Evolutionary conservation across 1,140 invertebrate species (phyloP).

Genomic region (Antheraea pernyi): DNA sequence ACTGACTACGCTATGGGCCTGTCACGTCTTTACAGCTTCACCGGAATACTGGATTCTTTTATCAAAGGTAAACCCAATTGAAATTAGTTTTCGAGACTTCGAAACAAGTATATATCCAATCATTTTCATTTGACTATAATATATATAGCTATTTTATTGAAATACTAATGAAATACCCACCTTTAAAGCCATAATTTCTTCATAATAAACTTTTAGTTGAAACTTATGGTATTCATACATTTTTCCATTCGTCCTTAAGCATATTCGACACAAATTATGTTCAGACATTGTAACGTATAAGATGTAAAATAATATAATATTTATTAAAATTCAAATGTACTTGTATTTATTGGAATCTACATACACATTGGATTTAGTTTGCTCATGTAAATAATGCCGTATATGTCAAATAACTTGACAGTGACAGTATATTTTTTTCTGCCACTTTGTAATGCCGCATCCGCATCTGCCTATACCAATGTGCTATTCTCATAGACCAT

Average conservation of each 20-base stretch:
- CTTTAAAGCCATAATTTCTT: conserved; percentile 52
- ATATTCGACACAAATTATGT: conserved; percentile 54
- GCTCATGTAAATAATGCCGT: no score
- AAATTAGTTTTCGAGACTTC: neutral
- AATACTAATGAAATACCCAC: conserved; percentile 27
- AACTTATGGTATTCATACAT: conserved; percentile 44
- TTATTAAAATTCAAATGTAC: neutral
- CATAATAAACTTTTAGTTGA: conserved; percentile 54
- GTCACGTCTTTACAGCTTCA: no score
- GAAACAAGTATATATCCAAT: neutral
- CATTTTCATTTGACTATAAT: neutral
- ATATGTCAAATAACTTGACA: no score
- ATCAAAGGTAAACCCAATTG: no score
- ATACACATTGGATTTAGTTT: neutral
- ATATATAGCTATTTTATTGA: neutral
- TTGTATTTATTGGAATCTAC: neutral
- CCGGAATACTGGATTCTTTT: no score
- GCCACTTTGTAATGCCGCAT: no score
- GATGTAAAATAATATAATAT: neutral
- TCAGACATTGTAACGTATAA: conserved; percentile 27
- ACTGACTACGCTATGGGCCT: no score
- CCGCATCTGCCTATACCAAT: no score
- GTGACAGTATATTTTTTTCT: no score
- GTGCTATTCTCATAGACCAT: no score
- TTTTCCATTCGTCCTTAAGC: conserved; percentile 44